Conservation (phyloP, 2,888 invertebrate genomes). For the Melitaea athalia region DNA sequence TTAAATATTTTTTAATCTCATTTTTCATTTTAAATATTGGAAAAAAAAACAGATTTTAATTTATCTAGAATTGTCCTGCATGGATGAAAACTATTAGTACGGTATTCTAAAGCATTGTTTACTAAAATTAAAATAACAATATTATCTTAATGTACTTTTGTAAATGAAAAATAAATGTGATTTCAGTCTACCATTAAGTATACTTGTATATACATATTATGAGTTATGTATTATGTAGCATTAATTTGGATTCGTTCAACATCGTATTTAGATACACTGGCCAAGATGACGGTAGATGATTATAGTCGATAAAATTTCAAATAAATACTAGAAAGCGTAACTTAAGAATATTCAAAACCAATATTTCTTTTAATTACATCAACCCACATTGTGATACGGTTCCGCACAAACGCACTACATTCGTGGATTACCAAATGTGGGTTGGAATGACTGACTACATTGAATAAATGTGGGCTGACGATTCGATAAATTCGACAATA, state of each 20-base stretch:
- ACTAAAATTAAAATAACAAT: not conserved
- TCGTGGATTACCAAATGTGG: not conserved
- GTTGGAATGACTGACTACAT: not conserved
- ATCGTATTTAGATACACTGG: not conserved
- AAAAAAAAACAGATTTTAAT: no score
- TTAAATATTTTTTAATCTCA: no score
- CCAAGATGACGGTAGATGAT: not conserved
- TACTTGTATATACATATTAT: constrained; percentile 12
- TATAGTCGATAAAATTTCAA: not conserved
- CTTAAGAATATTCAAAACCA: not conserved
- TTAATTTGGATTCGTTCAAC: not conserved
- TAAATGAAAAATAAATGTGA: constrained; percentile 21
- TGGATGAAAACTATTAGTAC: no score
- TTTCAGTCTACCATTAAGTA: constrained; percentile 30
- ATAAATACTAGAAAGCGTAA: not conserved
- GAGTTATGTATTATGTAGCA: not conserved
- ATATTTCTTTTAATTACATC: not conserved
- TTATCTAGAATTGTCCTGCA: no score
- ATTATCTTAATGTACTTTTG: not conserved
- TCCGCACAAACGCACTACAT: not conserved
- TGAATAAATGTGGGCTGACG: no score
- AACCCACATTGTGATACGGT: not conserved
- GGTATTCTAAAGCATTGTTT: not conserved
- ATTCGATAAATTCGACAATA: no score
- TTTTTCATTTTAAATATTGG: no score